These are phyloP conservation scores for Glaucidium brasilianum DNA, from an alignment of 2,113 vertebrate genomes.

Conservation along the genomic window DNA sequence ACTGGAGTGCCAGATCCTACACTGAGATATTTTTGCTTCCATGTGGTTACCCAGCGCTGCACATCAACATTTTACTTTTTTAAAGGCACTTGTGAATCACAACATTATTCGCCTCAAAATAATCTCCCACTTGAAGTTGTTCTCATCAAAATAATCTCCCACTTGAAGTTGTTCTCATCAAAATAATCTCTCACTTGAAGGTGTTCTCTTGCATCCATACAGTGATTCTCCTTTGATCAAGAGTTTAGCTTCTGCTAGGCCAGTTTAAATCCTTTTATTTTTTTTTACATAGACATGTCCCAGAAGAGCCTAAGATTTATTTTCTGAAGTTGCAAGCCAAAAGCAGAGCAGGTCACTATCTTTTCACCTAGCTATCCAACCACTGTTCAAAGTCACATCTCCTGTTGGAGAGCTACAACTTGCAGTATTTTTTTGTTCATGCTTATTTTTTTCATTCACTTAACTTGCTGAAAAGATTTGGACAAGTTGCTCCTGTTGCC, in stretches of 20 bases:
- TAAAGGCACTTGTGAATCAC: background rate
- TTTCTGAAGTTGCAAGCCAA: background rate
- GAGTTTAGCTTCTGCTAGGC: background rate
- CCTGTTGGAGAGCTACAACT: background rate
- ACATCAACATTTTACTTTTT: background rate
- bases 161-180: background rate
- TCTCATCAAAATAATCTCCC: background rate
- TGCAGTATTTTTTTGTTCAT: background rate
- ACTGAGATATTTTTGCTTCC: background rate
- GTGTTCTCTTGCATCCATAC: background rate
- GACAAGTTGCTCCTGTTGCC: background rate
- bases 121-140: background rate
- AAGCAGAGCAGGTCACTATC: background rate
- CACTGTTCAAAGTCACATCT: background rate
- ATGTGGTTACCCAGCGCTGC: background rate
- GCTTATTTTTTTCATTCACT: background rate
- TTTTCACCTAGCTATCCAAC: background rate
- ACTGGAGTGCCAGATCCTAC: background rate
- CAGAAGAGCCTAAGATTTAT: background rate
- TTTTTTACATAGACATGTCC: accelerated
- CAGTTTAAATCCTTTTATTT: background rate
- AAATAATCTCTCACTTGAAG: background rate
- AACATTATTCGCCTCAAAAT: background rate
- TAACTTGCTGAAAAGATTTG: background rate
- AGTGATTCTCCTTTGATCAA: background rate